Evolutionary conservation across 2,113 vertebrate genomes (phyloP), one percentile per base, ranked within the genome.

Genomic region (Felis catus): DNA sequence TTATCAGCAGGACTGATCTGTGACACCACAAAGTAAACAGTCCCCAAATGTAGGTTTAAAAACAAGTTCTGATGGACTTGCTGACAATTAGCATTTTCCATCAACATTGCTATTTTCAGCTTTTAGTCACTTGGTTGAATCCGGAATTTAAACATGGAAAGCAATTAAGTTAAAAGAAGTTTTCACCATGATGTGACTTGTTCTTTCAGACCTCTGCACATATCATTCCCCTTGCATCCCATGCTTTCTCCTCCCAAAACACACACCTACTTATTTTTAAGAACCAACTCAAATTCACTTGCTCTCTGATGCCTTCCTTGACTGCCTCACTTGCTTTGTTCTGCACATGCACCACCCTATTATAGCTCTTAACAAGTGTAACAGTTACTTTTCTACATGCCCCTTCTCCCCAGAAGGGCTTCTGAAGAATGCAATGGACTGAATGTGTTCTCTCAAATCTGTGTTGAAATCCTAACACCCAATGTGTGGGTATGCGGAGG

Each of bases 61-160:
- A 92, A 48, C 18, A 78, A 78, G 36, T 74, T 65, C 31, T 45
- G 11, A 79, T 61, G 39, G 39, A 51, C 25, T 25, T 61, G 39
- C 41, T 58, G 45, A 27, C 55, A 82, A 71, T 53, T 8, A 90
- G 36, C 31, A 87, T 53, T 74, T 79, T 89, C 33, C 5, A 79
- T 12, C 39, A 84, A 76, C 5, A 1, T 68, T 82, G 2, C 63
- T 82, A 68, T 71, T 89, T 93, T 89, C 51, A 78, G 51, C 83
- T 71, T 95, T 71, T 73, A 92, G 92, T 93, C 61, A 91, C n/a
- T 51, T 76, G 13, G 23, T 66, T 51, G 65, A 91, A 80, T n/a
- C 18, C 29, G 81, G 15, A 80, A 82, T 82, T 85, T 76, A 92
- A 89, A 85, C 29, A 86, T 19, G 8, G 41, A 86, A 95, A 73